A percentile compares a stretch with the other conserved stretches of the same genome.
Evolutionary conservation across 2,113 vertebrate genomes (phyloP).

Genomic region (Heterochromis multidens): DNA sequence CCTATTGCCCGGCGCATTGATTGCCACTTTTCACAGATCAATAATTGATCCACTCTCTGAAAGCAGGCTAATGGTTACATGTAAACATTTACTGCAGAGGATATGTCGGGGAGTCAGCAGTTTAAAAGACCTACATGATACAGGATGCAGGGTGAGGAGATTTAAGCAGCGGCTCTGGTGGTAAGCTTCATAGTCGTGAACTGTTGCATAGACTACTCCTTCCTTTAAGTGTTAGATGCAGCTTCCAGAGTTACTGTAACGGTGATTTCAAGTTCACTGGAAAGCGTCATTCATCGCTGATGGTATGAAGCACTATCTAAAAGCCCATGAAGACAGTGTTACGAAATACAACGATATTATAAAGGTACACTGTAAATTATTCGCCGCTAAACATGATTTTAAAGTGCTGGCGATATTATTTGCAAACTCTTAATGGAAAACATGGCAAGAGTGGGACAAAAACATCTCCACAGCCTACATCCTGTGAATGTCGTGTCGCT

Average conservation of each 20-base stretch:
- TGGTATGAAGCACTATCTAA: neutral
- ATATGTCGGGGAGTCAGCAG: conserved; percentile 27
- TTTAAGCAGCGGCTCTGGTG: neutral
- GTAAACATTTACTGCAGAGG: conserved; percentile 44
- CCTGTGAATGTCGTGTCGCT: neutral
- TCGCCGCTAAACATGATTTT: neutral
- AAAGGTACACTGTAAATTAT: neutral
- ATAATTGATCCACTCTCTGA: conserved; percentile 34
- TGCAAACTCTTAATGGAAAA: neutral
- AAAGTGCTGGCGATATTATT: neutral
- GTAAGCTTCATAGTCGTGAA: conserved; percentile 6
- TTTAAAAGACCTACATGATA: conserved; percentile 21
- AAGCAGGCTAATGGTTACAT: conserved; percentile 32
- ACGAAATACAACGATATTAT: neutral
- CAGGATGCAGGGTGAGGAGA: neutral
- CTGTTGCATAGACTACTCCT: conserved; percentile 40
- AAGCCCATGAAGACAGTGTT: neutral
- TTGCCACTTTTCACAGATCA: conserved; percentile 23
- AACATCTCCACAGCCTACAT: neutral
- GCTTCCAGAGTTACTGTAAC: conserved; percentile 4
- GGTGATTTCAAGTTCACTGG: neutral
- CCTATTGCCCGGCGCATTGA: conserved; percentile 9
- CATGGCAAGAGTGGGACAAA: neutral
- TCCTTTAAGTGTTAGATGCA: neutral
- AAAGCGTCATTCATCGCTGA: neutral